A percentile compares a stretch with the other conserved stretches of the same genome.
These are phyloP conservation scores for Netta rufina DNA, from an alignment of 2,797 vertebrate genomes.

Conservation along the genomic window DNA sequence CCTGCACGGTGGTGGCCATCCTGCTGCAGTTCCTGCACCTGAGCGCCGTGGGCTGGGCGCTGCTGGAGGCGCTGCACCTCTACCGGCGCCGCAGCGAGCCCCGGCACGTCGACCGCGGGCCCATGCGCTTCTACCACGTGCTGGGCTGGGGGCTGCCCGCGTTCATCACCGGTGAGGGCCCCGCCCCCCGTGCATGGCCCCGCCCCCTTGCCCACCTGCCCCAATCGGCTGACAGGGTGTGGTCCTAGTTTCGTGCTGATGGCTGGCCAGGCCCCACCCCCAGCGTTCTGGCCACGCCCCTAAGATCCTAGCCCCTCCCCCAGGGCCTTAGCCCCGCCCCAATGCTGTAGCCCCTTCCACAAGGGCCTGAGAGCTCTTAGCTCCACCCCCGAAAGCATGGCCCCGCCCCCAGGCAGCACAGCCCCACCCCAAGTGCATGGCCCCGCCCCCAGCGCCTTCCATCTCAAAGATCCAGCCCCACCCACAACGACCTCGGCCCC, in stretches of 20 bases:
- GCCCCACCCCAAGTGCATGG: no score
- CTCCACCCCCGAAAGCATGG: rapidly evolving
- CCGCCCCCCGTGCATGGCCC: neutral
- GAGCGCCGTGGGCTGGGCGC: constrained; percentile 94
- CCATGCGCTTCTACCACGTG: constrained; percentile 97
- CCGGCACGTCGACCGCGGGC: constrained; percentile 91
- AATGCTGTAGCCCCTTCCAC: no score
- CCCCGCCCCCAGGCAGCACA: neutral
- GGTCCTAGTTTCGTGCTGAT: neutral
- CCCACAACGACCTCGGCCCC: no score
- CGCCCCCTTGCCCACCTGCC: neutral
- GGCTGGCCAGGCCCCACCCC: no score
- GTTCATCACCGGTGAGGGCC: constrained; percentile 89
- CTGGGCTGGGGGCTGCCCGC: constrained; percentile 96
- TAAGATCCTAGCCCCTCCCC: no score
- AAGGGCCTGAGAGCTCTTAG: no score
- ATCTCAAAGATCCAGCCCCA: no score
- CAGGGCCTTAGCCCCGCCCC: no score
- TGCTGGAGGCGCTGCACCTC: constrained; percentile 92
- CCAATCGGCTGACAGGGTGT: neutral
- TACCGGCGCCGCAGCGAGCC: constrained; percentile 92
- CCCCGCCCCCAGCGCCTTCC: no score
- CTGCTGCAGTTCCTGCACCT: constrained; percentile 96
- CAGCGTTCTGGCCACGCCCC: no score
- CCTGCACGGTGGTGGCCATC: constrained; percentile 95